A percentile compares a stretch with the other conserved stretches of the same genome.
These are phyloP conservation scores for Cataglyphis hispanica DNA, from an alignment of 1,140 invertebrate genomes.

Conservation along the genomic window DNA sequence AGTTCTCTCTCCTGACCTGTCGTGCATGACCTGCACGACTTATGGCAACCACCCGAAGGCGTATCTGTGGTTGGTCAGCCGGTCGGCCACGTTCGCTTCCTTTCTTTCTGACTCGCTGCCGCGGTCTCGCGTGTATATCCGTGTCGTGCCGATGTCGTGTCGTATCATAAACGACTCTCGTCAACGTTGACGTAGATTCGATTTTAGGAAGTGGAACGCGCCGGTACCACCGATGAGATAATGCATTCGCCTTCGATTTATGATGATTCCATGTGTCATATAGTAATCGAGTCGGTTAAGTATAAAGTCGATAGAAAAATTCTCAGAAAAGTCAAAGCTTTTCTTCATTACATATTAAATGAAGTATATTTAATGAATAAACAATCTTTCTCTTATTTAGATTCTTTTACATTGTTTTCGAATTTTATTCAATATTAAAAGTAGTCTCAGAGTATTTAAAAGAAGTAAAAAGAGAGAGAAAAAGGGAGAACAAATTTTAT, in stretches of 20 bases:
- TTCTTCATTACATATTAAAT: neutral
- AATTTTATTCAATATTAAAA: neutral
- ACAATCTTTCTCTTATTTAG: neutral
- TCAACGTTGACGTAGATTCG: constrained; percentile 2
- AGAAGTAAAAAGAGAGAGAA: no score
- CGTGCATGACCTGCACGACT: constrained; percentile 76
- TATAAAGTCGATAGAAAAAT: neutral
- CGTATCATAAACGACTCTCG: constrained; percentile 45
- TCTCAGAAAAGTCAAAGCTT: neutral
- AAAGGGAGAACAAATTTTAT: neutral
- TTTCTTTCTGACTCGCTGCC: constrained; percentile 40
- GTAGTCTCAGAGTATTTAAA: neutral
- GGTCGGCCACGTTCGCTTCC: constrained; percentile 74
- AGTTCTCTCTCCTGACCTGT: constrained; percentile 75
- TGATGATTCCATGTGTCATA: constrained; percentile 27
- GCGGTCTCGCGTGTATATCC: constrained; percentile 29
- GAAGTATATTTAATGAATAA: neutral
- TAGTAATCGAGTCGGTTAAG: neutral
- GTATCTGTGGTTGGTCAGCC: constrained; percentile 79
- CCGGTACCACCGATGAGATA: constrained; percentile 48
- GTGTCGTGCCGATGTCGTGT: constrained; percentile 39
- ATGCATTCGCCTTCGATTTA: constrained; percentile 55
- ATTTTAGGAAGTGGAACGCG: constrained; percentile 42
- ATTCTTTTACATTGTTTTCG: no score
- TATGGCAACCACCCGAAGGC: constrained; percentile 74